These are phyloP conservation scores for Pachypeltis micranthus DNA, from an alignment of 1,140 invertebrate species.

Conservation along the genomic window DNA sequence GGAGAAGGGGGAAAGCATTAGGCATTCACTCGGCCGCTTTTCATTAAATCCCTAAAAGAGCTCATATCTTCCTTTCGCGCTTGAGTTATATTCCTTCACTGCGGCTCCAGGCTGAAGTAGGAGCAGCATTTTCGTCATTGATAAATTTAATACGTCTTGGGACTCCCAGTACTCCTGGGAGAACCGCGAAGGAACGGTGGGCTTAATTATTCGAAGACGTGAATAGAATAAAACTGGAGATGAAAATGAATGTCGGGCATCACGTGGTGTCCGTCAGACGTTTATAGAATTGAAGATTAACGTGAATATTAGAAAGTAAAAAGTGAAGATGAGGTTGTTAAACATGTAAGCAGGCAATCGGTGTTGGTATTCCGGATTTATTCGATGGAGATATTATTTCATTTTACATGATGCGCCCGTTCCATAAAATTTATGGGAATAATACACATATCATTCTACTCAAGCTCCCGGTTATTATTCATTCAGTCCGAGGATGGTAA, in stretches of 20 bases:
- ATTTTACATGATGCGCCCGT: too few relatives aligned
- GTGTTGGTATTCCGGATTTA: too few relatives aligned
- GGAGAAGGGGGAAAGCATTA: not conserved
- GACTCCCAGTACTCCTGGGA: not conserved
- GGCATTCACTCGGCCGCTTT: constrained; percentile 4
- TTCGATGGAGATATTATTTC: too few relatives aligned
- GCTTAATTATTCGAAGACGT: not conserved
- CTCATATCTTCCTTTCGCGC: constrained; percentile 4
- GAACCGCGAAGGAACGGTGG: not conserved
- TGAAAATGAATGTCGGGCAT: not conserved
- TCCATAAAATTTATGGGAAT: too few relatives aligned
- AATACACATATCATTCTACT: too few relatives aligned
- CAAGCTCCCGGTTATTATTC: too few relatives aligned
- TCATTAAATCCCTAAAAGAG: constrained; percentile 7
- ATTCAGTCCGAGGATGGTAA: too few relatives aligned
- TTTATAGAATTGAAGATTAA: too few relatives aligned
- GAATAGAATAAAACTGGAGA: not conserved
- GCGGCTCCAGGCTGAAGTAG: not conserved
- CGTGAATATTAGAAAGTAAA: too few relatives aligned
- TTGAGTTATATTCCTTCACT: not conserved
- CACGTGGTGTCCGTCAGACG: too few relatives aligned
- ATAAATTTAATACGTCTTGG: constrained; percentile 10
- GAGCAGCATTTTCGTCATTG: not conserved
- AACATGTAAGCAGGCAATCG: too few relatives aligned
- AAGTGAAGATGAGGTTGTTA: too few relatives aligned